Conservation (phyloP, 2,113 vertebrate species). For the Natator depressus region DNA sequence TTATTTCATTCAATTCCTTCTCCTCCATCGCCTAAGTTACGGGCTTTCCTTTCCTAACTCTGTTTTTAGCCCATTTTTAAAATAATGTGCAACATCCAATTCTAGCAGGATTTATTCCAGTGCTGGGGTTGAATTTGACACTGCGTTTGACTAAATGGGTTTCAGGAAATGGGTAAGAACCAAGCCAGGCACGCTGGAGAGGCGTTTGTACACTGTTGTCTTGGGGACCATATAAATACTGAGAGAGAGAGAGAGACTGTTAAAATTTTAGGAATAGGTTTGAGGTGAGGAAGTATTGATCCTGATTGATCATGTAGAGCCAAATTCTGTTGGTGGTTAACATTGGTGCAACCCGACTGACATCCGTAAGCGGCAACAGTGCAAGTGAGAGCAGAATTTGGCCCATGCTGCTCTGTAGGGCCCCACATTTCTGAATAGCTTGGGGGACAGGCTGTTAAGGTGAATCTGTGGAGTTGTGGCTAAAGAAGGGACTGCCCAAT, state of each 20-base stretch:
- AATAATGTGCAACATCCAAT: not conserved
- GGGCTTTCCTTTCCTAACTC: not conserved
- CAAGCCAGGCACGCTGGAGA: not conserved
- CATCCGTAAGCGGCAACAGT: not conserved
- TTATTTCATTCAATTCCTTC: not conserved
- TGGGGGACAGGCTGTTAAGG: not conserved
- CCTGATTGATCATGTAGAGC: slow-evolving; percentile 26
- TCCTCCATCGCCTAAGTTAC: not conserved
- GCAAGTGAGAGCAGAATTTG: not conserved
- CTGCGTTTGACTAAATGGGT: not conserved
- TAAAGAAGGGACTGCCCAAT: not conserved
- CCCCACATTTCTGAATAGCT: not conserved
- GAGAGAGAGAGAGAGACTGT: no score
- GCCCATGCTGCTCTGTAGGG: not conserved
- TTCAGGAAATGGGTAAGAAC: slow-evolving; percentile 39
- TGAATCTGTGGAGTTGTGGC: not conserved
- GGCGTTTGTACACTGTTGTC: not conserved
- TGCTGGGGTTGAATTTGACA: not conserved
- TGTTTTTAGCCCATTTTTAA: not conserved
- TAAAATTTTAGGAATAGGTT: slow-evolving; percentile 32
- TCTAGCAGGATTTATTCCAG: not conserved
- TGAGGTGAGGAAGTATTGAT: slow-evolving; percentile 5
- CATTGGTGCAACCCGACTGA: not conserved
- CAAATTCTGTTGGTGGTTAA: not conserved
- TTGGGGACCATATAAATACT: not conserved